Percentiles rank a stretch among this genome's conserved stretches.
phyloP scores from a whole-genome alignment of 2,113 vertebrate genomes.

The Polypterus senegalus region DNA sequence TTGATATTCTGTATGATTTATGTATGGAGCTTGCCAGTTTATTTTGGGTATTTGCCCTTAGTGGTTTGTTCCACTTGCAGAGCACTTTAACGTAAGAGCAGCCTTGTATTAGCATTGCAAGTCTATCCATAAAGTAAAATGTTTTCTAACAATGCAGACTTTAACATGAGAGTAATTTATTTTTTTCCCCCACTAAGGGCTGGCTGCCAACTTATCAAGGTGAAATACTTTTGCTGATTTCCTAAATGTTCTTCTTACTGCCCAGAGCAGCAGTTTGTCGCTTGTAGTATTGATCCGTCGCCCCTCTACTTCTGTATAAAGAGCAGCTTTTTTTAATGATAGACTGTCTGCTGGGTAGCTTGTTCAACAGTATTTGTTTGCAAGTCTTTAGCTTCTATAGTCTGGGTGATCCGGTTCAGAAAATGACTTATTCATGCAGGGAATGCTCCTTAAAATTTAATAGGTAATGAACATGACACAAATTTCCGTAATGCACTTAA shows the following conservation, averaged over 20 bases:
- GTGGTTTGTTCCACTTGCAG: no score
- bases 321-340: conserved; percentile 42
- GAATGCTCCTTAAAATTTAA: conserved; percentile 64
- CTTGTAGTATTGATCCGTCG: conserved; percentile 41
- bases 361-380: conserved; percentile 39
- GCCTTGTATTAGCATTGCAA: no score
- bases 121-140: no score
- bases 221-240: conserved; percentile 54
- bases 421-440: conserved; percentile 61
- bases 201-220: conserved; percentile 37
- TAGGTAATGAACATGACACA: conserved; percentile 66
- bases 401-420: conserved; percentile 34
- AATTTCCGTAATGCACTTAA: conserved; percentile 63
- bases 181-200: conserved; percentile 13
- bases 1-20: no score
- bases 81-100: no score
- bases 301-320: conserved; percentile 48
- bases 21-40: no score
- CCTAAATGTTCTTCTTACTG: conserved; percentile 44
- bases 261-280: conserved; percentile 46
- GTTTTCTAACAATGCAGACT: no score
- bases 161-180: conserved; percentile 9
- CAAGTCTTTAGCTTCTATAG: conserved; percentile 48
- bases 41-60: no score
- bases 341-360: conserved; percentile 45